Evolutionary conservation across 2,888 invertebrate species (phyloP).

Genomic region (Tryphoninae sp.): DNA sequence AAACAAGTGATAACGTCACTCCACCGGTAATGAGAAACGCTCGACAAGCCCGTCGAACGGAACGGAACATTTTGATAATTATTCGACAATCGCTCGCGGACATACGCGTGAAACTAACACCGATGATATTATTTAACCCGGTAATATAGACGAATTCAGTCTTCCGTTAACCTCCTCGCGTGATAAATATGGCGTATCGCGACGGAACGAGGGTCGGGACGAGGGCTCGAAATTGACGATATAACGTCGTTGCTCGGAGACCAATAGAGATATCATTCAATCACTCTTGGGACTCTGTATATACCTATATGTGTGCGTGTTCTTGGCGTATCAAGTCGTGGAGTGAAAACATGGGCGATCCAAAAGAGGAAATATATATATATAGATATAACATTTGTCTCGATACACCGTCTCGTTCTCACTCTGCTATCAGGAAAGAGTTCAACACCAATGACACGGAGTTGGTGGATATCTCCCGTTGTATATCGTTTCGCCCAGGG

Average conservation of each 20-base stretch:
- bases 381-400: conserved; percentile 3
- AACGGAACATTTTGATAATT: conserved; percentile 55
- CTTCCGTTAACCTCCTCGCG: conserved; percentile 24
- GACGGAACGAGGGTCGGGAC: not conserved
- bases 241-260: not conserved
- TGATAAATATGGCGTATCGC: not conserved
- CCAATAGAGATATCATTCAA: not conserved
- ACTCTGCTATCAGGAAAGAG: conserved; percentile 41
- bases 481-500: conserved; percentile 20
- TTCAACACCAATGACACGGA: conserved; percentile 56
- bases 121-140: conserved; percentile 26
- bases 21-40: not conserved
- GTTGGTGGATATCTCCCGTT: conserved; percentile 29
- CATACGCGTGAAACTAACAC: conserved; percentile 17
- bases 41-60: conserved; percentile 1
- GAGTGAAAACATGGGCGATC: not conserved
- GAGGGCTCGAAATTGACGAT: not conserved
- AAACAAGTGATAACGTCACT: conserved; percentile 57
- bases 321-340: not conserved
- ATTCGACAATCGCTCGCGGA: conserved; percentile 42
- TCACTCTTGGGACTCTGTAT: not conserved
- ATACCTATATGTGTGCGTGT: not conserved
- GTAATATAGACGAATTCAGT: conserved; percentile 7
- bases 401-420: conserved; percentile 28
- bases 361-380: not conserved